Evolutionary conservation across 2,113 vertebrate genomes (phyloP).

Genomic region (Aspidoscelis tigris): DNA sequence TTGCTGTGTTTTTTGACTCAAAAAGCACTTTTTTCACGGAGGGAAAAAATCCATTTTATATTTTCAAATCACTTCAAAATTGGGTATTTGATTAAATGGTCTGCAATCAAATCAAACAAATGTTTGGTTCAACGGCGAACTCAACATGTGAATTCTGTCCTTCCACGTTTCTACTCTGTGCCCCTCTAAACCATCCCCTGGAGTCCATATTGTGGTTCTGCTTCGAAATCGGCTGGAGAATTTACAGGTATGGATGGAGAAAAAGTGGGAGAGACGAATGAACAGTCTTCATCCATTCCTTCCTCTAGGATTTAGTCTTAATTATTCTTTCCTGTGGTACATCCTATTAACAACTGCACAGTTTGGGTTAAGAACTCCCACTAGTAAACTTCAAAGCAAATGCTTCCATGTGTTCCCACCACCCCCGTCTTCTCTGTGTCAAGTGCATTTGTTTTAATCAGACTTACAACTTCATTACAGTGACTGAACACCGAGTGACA

Average conservation of each 20-base stretch:
- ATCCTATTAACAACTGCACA: constrained; percentile 49
- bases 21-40: no score
- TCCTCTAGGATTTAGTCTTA: constrained; percentile 46
- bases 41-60: no score
- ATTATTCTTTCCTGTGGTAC: constrained; percentile 47
- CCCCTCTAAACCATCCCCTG: no score
- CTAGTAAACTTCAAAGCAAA: constrained; percentile 31
- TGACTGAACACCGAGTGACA: constrained; percentile 32
- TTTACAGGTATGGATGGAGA: neutral
- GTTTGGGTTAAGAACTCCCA: constrained; percentile 36
- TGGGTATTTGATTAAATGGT: no score
- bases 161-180: no score
- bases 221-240: neutral
- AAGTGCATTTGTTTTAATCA: constrained; percentile 49
- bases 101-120: no score
- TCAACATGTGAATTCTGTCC: no score
- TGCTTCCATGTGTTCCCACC: neutral
- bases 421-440: neutral
- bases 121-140: no score
- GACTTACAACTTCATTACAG: constrained; percentile 49
- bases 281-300: neutral
- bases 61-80: no score
- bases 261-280: neutral
- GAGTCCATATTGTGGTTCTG: no score
- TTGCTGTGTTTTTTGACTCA: no score